Evolutionary conservation across 2,113 vertebrate genomes (phyloP), one percentile per base, ranked within the genome.

Genomic region (Cynoglossus semilaevis): DNA sequence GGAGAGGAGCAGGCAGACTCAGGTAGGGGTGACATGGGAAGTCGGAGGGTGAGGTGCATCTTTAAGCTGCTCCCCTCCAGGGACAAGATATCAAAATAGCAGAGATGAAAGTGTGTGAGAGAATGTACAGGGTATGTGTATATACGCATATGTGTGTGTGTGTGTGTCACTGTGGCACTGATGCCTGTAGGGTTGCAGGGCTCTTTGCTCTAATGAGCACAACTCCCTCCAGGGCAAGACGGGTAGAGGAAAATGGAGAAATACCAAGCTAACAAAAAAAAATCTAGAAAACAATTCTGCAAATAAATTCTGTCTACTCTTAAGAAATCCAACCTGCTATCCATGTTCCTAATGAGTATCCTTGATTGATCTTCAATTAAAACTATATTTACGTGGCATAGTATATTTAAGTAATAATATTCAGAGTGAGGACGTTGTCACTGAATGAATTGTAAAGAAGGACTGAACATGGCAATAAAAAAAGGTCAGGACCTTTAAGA

Each of bases 121-220:
- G 67, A 46, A 29, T 70, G 61, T 48, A 47, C 15, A 36, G 52
- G 50, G 35, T 45, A 51, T 48, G 38, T 48, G 38, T 55, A 57
- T 40, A 45, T 37, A 34, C 38, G 61, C 41, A 17, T 34, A 50
- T 3, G 11, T 36, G 3, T 46, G 22, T 36, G 15, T 15, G 7
- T 42, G 15, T 61, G 62, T 76, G 55, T 16, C 22, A 44, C 51
- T 74, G 64, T 80, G 83, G 83, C 80, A 85, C 67, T 77, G 81
- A 74, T 81, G 79, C 73, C 82, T 74, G 80, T 70, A 69, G 79
- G 81, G 59, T 72, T 74, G 63, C 74, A 74, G 72, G 77, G 70
- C 72, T 84, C 72, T 70, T 76, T 66, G 80, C 82, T 85, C 81
- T 87, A 89, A 89, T 85, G 80, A 88, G 86, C 78, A 81, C 35